Evolutionary conservation across 2,797 vertebrate genomes (phyloP).

Genomic region (Amblyraja radiata): DNA sequence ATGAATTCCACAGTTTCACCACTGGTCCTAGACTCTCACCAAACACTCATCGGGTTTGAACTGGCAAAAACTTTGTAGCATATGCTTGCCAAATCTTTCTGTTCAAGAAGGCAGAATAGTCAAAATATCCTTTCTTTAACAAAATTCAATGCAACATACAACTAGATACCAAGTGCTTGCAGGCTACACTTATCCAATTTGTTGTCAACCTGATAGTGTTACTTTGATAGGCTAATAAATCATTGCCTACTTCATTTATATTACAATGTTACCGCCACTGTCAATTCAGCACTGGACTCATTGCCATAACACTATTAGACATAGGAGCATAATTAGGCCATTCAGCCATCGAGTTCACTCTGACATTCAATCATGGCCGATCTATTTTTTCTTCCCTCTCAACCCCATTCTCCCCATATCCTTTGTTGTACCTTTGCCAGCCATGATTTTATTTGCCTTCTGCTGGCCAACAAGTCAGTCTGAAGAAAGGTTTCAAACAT

Average conservation of each 20-base stretch:
- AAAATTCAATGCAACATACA: neutral
- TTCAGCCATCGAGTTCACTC: too few relatives aligned
- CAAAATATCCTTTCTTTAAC: neutral
- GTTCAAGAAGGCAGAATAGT: neutral
- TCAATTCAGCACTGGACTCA: neutral
- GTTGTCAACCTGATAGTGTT: neutral
- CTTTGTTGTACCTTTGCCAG: neutral
- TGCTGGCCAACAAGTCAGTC: neutral
- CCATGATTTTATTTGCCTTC: neutral
- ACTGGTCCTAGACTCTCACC: too few relatives aligned
- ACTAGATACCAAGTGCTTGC: neutral
- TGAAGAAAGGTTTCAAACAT: too few relatives aligned
- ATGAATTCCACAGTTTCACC: too few relatives aligned
- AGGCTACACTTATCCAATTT: neutral
- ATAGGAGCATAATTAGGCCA: too few relatives aligned
- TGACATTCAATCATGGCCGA: too few relatives aligned
- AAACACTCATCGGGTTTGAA: neutral
- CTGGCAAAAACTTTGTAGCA: neutral
- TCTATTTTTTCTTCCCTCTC: too few relatives aligned
- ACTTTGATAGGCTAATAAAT: neutral
- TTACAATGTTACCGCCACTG: neutral
- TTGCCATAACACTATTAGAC: too few relatives aligned
- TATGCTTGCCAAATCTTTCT: neutral
- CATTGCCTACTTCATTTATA: neutral
- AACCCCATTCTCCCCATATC: too few relatives aligned